Evolutionary conservation across 2,113 vertebrate species (phyloP).

Genomic region (Pachycephala philippinensis): DNA sequence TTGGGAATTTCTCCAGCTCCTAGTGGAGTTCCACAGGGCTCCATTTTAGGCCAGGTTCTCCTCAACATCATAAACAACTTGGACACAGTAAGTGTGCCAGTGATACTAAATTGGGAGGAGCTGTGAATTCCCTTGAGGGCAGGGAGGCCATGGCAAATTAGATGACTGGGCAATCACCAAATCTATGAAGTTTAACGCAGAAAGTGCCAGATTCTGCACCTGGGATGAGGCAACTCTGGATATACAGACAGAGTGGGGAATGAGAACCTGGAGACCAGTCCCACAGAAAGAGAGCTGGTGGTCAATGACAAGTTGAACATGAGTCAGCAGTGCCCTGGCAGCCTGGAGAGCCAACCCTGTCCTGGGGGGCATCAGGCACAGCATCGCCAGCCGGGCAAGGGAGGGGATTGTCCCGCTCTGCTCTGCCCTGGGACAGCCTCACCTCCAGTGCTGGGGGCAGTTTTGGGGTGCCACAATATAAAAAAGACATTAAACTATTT

Average conservation of each 20-base stretch:
- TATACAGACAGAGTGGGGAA: background rate
- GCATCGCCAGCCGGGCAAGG: accelerated
- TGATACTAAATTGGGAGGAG: background rate
- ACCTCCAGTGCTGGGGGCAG: accelerated
- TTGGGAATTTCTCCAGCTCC: background rate
- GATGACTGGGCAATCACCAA: background rate
- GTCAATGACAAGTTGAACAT: accelerated
- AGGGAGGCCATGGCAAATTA: background rate
- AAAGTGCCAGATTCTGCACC: background rate
- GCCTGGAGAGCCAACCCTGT: accelerated
- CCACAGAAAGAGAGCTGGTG: accelerated
- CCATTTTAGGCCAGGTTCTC: background rate
- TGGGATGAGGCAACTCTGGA: background rate
- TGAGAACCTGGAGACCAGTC: accelerated
- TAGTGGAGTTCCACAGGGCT: background rate
- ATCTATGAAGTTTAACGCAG: background rate
- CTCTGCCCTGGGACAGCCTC: background rate
- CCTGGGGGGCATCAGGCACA: background rate
- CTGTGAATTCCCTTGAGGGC: accelerated
- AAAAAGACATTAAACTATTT: background rate
- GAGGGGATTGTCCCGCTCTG: background rate
- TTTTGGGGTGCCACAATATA: background rate
- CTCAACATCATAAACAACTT: background rate
- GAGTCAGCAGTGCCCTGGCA: background rate
- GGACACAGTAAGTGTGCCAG: background rate